Conservation (phyloP, 2,113 vertebrate genomes). For the Centrocercus urophasianus region DNA sequence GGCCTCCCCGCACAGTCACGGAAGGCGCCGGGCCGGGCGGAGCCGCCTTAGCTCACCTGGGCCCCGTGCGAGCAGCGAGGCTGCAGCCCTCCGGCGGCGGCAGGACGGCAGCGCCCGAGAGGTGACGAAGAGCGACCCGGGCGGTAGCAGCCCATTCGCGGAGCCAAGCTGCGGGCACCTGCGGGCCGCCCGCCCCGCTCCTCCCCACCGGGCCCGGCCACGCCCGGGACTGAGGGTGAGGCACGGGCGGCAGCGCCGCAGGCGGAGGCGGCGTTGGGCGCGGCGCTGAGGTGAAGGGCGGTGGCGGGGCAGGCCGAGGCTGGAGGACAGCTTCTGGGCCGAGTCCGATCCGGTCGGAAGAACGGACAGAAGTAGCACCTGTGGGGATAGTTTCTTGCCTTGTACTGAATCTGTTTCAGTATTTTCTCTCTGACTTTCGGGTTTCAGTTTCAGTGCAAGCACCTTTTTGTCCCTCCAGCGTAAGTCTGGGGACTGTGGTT, state of each 20-base stretch:
- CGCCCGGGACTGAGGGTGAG: not conserved
- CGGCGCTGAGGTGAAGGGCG: not conserved
- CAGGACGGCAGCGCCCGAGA: not conserved
- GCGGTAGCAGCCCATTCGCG: too few species aligned
- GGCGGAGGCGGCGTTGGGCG: not conserved
- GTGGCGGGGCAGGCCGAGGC: not conserved
- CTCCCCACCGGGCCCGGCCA: too few species aligned
- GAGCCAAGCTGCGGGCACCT: too few species aligned
- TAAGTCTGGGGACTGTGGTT: not conserved
- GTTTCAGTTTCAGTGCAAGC: not conserved
- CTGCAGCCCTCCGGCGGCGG: not conserved
- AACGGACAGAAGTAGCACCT: not conserved
- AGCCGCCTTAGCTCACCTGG: not conserved
- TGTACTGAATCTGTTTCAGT: not conserved
- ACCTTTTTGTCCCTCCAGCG: fast-evolving
- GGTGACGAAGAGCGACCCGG: not conserved
- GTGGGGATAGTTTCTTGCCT: not conserved
- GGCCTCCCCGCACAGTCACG: too few species aligned
- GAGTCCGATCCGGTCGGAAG: not conserved
- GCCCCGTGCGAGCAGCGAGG: not conserved
- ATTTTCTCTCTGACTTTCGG: not conserved
- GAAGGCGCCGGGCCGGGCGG: not conserved
- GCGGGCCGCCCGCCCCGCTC: too few species aligned
- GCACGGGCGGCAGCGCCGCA: too few species aligned
- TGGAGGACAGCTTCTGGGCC: not conserved